These are phyloP conservation scores for Acropternis orthonyx DNA, from an alignment of 2,797 vertebrate species.

Conservation along the genomic window DNA sequence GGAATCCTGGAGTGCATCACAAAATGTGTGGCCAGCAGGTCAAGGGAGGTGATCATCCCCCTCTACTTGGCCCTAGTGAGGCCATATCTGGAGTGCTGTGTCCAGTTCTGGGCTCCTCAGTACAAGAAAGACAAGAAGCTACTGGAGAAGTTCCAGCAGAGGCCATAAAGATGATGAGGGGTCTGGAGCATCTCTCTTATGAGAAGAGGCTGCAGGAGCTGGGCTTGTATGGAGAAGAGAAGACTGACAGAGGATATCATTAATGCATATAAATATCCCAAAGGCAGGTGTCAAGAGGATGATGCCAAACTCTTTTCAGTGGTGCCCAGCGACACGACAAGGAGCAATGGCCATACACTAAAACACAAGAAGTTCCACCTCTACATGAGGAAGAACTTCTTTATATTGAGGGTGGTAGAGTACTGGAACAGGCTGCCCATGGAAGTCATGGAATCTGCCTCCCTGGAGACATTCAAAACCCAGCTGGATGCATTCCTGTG, in stretches of 20 bases:
- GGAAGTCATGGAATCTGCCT: neutral
- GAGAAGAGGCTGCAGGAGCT: neutral
- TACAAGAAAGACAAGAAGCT: neutral
- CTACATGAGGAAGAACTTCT: neutral
- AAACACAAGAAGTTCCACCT: neutral
- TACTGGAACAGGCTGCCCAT: neutral
- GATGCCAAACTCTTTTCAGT: neutral
- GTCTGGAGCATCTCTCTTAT: neutral
- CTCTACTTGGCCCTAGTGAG: neutral
- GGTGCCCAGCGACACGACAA: neutral
- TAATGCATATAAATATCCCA: neutral
- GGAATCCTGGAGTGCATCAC: rapidly evolving
- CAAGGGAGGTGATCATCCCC: neutral
- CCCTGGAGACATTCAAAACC: neutral
- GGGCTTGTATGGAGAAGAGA: neutral
- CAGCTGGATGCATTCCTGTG: neutral
- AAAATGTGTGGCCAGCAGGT: too few species aligned
- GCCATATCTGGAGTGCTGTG: neutral
- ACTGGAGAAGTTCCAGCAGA: neutral
- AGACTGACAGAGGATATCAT: neutral
- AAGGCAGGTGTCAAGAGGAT: too few species aligned
- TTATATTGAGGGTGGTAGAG: neutral
- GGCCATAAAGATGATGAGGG: neutral
- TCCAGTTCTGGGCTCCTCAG: neutral
- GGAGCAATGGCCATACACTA: neutral